Evolutionary conservation across 2,113 vertebrate genomes (phyloP).

Genomic region (Corvus cornix): DNA sequence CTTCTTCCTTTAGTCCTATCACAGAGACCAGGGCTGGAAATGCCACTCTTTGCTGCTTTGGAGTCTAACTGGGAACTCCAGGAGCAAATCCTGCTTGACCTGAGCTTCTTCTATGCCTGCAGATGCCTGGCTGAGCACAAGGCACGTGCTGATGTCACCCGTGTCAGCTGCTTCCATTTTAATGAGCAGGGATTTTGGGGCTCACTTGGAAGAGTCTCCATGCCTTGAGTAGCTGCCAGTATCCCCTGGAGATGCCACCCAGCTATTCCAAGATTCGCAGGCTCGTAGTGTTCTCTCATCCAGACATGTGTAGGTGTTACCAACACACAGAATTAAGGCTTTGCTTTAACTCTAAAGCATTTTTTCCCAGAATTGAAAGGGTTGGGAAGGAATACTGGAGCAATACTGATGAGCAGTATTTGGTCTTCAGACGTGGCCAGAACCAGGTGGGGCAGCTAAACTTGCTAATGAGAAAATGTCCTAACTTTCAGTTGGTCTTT

Average conservation of each 20-base stretch:
- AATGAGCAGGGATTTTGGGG: not conserved
- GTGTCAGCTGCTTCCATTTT: not conserved
- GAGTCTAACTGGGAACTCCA: not conserved
- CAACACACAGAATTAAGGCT: not conserved
- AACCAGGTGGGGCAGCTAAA: not conserved
- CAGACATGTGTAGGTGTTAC: constrained; percentile 50
- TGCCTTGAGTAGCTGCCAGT: not conserved
- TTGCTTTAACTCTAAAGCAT: not conserved
- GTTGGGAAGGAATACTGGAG: not conserved
- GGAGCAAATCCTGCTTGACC: not conserved
- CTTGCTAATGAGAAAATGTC: not conserved
- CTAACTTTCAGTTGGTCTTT: not conserved
- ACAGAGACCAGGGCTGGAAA: not conserved
- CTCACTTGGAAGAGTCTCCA: not conserved
- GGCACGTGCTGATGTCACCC: accelerated
- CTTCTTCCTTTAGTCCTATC: not conserved
- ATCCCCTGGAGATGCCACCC: constrained; percentile 47
- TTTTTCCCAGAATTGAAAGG: not conserved
- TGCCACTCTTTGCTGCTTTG: not conserved
- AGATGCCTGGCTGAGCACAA: not conserved
- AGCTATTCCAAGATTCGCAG: constrained; percentile 28
- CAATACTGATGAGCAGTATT: not conserved
- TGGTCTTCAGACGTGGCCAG: not conserved
- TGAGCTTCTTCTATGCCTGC: not conserved
- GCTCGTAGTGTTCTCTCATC: constrained; percentile 51